Conservation (phyloP, 2,113 vertebrate species). For the Siniperca knerii region DNA sequence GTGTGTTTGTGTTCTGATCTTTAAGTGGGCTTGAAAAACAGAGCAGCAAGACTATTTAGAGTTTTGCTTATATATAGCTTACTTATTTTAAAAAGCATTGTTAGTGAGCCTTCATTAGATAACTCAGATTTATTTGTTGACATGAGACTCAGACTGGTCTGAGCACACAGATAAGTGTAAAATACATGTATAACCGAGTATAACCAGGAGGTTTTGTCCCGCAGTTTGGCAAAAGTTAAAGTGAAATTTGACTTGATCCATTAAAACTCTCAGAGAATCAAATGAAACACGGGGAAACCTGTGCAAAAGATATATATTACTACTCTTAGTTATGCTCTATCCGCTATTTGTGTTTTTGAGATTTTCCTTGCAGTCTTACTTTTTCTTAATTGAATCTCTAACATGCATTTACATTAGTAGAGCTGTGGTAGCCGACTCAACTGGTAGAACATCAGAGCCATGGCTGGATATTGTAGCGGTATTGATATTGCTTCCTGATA, state of each 20-base stretch:
- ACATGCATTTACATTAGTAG: too few species aligned
- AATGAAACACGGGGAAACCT: not conserved
- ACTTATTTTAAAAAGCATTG: not conserved
- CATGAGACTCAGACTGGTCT: not conserved
- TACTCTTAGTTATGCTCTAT: not conserved
- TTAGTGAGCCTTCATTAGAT: not conserved
- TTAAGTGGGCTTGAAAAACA: not conserved
- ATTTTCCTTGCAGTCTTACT: too few species aligned
- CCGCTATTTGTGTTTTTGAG: not conserved
- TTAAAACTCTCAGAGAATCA: not conserved
- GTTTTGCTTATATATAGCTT: too few species aligned
- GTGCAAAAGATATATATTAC: not conserved
- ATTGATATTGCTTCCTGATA: not conserved
- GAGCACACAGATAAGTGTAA: not conserved
- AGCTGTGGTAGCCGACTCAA: not conserved
- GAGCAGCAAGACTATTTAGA: too few species aligned
- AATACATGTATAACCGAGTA: not conserved
- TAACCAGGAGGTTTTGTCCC: not conserved
- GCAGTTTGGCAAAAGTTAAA: not conserved
- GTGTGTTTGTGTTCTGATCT: not conserved
- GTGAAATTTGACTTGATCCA: too few species aligned
- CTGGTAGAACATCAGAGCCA: not conserved
- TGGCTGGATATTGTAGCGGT: too few species aligned
- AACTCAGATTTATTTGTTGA: not conserved
- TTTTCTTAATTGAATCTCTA: too few species aligned